These are phyloP conservation scores for Polymixis lichenea DNA, from an alignment of 2,888 invertebrate genomes.

Conservation along the genomic window DNA sequence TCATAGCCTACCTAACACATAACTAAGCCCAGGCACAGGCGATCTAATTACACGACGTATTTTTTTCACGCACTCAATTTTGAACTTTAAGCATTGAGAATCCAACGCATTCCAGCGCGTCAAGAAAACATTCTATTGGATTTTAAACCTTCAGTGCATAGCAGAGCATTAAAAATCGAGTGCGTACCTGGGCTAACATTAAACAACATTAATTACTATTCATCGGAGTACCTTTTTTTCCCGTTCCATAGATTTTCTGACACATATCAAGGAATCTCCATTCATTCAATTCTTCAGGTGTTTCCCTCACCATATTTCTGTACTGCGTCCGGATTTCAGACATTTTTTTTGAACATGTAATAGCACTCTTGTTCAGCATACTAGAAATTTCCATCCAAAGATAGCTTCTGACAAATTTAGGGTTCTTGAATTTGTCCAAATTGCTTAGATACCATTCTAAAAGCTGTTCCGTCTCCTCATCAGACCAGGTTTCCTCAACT, in stretches of 20 bases:
- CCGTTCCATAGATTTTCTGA: slow-evolving; percentile 87
- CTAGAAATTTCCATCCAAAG: slow-evolving; percentile 84
- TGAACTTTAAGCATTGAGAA: no score
- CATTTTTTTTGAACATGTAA: slow-evolving; percentile 86
- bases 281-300: slow-evolving; percentile 72
- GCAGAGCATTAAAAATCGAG: not conserved
- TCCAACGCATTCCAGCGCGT: not conserved
- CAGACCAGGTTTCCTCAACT: slow-evolving; percentile 77
- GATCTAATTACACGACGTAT: no score
- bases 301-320: slow-evolving; percentile 81
- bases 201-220: slow-evolving; percentile 26
- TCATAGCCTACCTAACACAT: not conserved
- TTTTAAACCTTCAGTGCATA: not conserved
- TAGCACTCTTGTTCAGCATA: slow-evolving; percentile 80
- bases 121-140: not conserved
- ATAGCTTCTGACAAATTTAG: slow-evolving; percentile 83
- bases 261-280: slow-evolving; percentile 85
- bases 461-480: slow-evolving; percentile 80
- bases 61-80: not conserved
- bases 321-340: slow-evolving; percentile 83
- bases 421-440: slow-evolving; percentile 86
- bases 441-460: slow-evolving; percentile 85
- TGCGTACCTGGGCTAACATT: no score
- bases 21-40: no score
- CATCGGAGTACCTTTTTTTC: slow-evolving; percentile 73